A percentile compares a stretch with the other conserved stretches of the same genome.
Conservation (phyloP, 35 echinoderm and acorn worm genomes). For the Chiridota heheva region DNA sequence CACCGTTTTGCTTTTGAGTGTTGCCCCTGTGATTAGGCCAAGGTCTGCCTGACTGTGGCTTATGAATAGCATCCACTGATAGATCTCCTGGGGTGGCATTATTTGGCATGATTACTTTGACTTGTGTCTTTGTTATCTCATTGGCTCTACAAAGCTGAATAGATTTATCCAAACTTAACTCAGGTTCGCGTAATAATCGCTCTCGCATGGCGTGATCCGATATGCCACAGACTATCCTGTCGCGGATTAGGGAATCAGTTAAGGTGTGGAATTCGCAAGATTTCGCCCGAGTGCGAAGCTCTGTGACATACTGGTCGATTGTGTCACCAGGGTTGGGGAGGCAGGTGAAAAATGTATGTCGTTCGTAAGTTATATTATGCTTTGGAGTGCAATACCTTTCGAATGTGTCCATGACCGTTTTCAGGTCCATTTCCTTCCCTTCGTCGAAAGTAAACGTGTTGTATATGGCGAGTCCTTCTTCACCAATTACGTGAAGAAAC, state of each 20-base stretch:
- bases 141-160: constrained; percentile 8
- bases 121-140: constrained; percentile 7
- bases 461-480: constrained; percentile 4
- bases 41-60: neutral
- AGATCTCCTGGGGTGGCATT: neutral
- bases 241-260: constrained; percentile 8
- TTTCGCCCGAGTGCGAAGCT: constrained; percentile 7
- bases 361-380: constrained; percentile 38
- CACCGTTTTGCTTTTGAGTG: no score
- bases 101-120: neutral
- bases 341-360: constrained; percentile 43
- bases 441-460: constrained; percentile 20
- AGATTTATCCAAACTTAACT: constrained; percentile 6
- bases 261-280: constrained; percentile 40
- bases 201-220: constrained; percentile 21
- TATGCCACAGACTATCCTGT: constrained; percentile 43
- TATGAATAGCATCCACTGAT: neutral
- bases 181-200: constrained; percentile 6
- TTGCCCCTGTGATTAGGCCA: neutral
- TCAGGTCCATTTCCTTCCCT: constrained; percentile 8
- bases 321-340: neutral
- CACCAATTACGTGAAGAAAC: constrained; percentile 32
- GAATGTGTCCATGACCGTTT: neutral
- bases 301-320: constrained; percentile 35
- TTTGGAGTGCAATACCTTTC: constrained; percentile 42